phyloP scores from a whole-genome alignment of 2,888 invertebrate genomes.

The Brenthis hecate region DNA sequence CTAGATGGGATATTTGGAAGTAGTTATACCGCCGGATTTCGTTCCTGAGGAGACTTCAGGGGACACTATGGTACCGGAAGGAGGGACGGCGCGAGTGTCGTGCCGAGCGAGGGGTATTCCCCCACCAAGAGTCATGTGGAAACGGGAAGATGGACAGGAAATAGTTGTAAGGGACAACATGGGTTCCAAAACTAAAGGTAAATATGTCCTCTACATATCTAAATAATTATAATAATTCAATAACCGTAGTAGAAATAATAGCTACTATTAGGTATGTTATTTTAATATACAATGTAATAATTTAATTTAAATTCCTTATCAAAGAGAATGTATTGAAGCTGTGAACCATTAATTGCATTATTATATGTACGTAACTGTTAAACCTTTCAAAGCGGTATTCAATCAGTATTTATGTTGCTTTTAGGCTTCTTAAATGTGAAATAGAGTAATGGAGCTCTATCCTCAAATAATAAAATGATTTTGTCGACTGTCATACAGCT shows the following conservation, averaged over 20 bases:
- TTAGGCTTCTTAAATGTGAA: not conserved
- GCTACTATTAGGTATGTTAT: too few species aligned
- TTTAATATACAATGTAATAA: too few species aligned
- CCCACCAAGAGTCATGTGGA: conserved; percentile 88
- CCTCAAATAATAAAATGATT: not conserved
- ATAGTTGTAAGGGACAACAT: conserved; percentile 87
- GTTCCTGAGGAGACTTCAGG: conserved; percentile 89
- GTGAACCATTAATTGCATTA: too few species aligned
- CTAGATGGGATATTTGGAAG: conserved; percentile 89
- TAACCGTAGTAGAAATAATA: too few species aligned
- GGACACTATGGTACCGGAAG: conserved; percentile 91
- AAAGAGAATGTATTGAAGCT: too few species aligned
- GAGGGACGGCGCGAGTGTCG: conserved; percentile 83
- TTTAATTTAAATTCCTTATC: too few species aligned
- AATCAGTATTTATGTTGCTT: too few species aligned
- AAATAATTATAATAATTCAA: not conserved
- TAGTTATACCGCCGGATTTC: conserved; percentile 92
- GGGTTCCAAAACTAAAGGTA: conserved; percentile 83
- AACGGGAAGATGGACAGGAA: conserved; percentile 88
- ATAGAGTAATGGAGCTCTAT: not conserved
- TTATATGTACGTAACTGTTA: too few species aligned
- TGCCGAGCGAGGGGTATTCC: conserved; percentile 88
- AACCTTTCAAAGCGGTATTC: too few species aligned
- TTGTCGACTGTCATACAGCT: not conserved
- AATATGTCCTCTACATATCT: conserved; percentile 15